Conservation (phyloP, 2,113 vertebrate species). For the Pitta sordida region DNA sequence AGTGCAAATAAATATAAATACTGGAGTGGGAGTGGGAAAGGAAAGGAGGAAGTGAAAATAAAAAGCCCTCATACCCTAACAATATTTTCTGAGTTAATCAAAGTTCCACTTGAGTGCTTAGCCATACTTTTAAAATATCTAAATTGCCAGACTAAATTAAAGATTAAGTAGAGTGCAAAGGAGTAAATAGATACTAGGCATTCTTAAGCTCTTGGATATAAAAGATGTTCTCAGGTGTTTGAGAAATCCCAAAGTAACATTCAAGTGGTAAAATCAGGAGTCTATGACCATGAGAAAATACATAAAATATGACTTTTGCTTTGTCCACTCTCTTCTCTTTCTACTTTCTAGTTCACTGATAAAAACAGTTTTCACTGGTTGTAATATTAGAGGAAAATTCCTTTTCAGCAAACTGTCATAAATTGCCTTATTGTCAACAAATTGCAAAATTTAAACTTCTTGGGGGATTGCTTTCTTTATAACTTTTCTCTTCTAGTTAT, state of each 20-base stretch:
- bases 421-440: not conserved
- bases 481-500: not conserved
- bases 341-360: not conserved
- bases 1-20: not conserved
- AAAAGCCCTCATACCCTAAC: accelerated
- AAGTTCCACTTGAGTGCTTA: not conserved
- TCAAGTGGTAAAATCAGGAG: not conserved
- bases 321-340: not conserved
- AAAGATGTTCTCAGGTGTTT: not conserved
- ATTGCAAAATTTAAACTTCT: not conserved
- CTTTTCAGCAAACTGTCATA: not conserved
- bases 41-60: not conserved
- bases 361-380: not conserved
- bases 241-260: not conserved
- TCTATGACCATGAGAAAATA: not conserved
- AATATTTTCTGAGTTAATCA: not conserved
- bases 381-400: not conserved
- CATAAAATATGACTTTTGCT: not conserved
- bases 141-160: not conserved
- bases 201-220: not conserved
- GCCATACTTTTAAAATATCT: not conserved
- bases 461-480: not conserved
- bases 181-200: not conserved
- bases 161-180: not conserved
- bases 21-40: not conserved